Base-by-base conservation (phyloP, 2,113 vertebrate genomes). In the Alexandromys fortis region DNA sequence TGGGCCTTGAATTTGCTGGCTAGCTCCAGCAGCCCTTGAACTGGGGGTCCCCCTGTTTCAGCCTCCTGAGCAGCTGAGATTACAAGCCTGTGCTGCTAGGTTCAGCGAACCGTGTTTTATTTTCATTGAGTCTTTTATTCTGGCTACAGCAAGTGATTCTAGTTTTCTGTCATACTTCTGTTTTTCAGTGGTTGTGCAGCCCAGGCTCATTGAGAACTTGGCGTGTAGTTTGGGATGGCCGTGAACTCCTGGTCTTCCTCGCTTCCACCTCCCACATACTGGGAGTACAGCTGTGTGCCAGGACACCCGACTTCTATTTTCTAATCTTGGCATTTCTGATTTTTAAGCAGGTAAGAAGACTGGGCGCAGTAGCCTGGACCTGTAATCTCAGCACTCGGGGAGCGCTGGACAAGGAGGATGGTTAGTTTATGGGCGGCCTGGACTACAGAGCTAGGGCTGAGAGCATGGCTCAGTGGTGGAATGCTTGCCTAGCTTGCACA, bases 261-360 rank as follows among this genome's bases (percentile, higher is more conserved):
- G 61, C 61, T 33, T 33, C 38, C 8, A 30, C 7, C 9, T 58
- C 78, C 52, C 49, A 58, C 7, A n/a, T n/a, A 14, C 52, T 12
- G 33, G 78, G 78, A 58, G 22, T n/a, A 14, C 30, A 24, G 33
- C 49, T n/a, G 78, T 58, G 78, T 58, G 35, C 52, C 11, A 13
- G 21, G 11, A 58, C 13, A 3, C 21, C 26, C 38, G 17, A 22
- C 55, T 45, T 85, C 38, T 85, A 9, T 63, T 30, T 63, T 45
- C n/a, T 63, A 26, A 9, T 85, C 38, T 65, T 65, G 38, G 19
- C 24, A 11, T 28, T 9, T 63, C 58, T 61, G 35, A 33, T 81
- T 89, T 95, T 96, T 65, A 94, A 90, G 72, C 77, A 91, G 33
- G 24, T n/a, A 35, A 72, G n/a, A 28, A 61, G 30, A 16, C 38